A percentile compares a stretch with the other conserved stretches of the same genome.
phyloP scores from a whole-genome alignment of 2,797 vertebrate species.

The Carapus acus region DNA sequence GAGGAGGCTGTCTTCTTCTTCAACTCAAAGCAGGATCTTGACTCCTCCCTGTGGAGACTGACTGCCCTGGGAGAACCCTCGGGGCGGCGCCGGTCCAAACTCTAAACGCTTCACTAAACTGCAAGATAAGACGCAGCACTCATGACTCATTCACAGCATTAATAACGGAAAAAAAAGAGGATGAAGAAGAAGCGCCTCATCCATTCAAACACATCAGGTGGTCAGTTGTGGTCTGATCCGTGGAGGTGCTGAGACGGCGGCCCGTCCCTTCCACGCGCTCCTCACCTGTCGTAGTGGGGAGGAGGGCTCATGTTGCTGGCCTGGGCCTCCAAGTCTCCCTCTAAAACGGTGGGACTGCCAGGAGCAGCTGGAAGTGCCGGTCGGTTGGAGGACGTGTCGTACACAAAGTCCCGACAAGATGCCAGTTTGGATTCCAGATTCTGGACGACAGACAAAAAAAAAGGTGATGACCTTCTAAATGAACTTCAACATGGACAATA shows the following conservation, averaged over 20 bases:
- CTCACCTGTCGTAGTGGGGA: constrained; percentile 82
- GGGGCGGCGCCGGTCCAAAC: constrained; percentile 76
- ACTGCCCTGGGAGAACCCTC: constrained; percentile 61
- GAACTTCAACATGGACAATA: too few species aligned
- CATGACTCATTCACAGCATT: too few species aligned
- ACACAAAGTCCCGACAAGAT: constrained; percentile 90
- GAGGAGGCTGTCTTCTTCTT: neutral
- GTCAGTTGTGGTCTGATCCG: neutral
- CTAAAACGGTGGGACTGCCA: constrained; percentile 63
- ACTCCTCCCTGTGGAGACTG: constrained; percentile 85
- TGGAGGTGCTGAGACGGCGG: neutral
- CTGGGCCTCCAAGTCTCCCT: constrained; percentile 73
- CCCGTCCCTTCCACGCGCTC: neutral
- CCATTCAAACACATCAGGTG: neutral
- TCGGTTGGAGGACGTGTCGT: constrained; percentile 79
- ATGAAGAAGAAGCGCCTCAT: neutral
- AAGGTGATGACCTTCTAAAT: too few species aligned
- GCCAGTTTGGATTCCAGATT: constrained; percentile 97
- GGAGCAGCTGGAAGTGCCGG: constrained; percentile 54
- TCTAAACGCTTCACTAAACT: constrained; percentile 89
- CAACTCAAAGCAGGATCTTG: constrained; percentile 87
- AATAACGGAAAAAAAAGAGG: too few species aligned
- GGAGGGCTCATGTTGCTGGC: constrained; percentile 64
- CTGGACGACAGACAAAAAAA: constrained; percentile 56
- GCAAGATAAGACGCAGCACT: constrained; percentile 45